Conservation (phyloP, 2,113 vertebrate genomes). For the Sardina pilchardus region DNA sequence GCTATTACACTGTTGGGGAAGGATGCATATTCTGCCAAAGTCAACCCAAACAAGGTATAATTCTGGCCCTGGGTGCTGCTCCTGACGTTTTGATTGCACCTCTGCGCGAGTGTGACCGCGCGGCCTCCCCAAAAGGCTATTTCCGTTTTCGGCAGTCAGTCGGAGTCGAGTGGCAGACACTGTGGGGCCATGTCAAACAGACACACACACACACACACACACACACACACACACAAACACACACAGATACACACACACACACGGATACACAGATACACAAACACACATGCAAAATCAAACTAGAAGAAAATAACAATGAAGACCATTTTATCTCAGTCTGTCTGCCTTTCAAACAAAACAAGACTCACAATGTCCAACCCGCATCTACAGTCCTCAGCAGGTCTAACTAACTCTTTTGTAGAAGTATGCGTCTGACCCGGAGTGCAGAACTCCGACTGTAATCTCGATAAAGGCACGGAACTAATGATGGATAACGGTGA, state of each 20-base stretch:
- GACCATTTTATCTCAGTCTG: too few species aligned
- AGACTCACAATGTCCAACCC: too few species aligned
- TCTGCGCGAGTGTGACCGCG: constrained; percentile 88
- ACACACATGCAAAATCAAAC: background rate
- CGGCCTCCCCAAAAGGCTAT: constrained; percentile 85
- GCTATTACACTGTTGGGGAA: too few species aligned
- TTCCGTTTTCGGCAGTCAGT: constrained; percentile 74
- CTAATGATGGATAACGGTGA: too few species aligned
- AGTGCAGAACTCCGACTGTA: too few species aligned
- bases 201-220: background rate
- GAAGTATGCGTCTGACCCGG: too few species aligned
- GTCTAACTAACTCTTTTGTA: too few species aligned
- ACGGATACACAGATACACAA: constrained; percentile 18
- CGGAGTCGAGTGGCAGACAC: constrained; percentile 62
- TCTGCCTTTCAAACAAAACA: too few species aligned
- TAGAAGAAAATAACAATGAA: too few species aligned
- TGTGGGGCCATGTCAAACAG: background rate
- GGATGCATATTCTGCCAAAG: background rate
- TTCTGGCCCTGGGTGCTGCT: constrained; percentile 82
- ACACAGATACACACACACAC: background rate
- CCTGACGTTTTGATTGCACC: constrained; percentile 72
- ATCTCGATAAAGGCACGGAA: too few species aligned
- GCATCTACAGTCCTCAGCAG: too few species aligned
- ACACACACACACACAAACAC: background rate
- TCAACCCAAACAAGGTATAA: constrained; percentile 72